Conservation (phyloP, 2,888 invertebrate species). For the Scrobipalpa costella region DNA sequence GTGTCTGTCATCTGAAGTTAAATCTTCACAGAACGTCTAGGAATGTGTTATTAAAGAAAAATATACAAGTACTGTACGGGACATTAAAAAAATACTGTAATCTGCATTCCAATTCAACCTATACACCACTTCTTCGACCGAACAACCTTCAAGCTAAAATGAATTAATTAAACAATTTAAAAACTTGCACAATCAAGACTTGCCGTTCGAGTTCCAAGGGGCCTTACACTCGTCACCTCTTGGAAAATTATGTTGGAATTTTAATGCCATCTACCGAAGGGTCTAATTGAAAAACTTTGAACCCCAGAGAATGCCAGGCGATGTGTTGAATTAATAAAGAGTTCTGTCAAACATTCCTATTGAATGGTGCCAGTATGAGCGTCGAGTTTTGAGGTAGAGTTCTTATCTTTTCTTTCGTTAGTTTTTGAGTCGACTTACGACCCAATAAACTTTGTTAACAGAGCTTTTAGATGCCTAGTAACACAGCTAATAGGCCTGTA, state of each 20-base stretch:
- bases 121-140: background rate
- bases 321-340: slow-evolving; percentile 70
- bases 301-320: slow-evolving; percentile 52
- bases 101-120: background rate
- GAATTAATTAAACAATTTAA: slow-evolving; percentile 23
- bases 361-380: slow-evolving; percentile 59
- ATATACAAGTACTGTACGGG: too few relatives aligned
- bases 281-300: slow-evolving; percentile 76
- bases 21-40: too few relatives aligned
- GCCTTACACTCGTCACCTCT: slow-evolving; percentile 43
- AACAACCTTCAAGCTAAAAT: background rate
- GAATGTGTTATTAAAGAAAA: too few relatives aligned
- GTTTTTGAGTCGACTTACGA: too few relatives aligned
- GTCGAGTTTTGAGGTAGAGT: slow-evolving; percentile 53
- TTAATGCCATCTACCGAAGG: slow-evolving; percentile 64
- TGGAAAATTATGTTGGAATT: slow-evolving; percentile 66
- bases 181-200: slow-evolving; percentile 21
- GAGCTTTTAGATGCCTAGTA: too few relatives aligned
- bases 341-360: slow-evolving; percentile 60
- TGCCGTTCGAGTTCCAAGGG: slow-evolving; percentile 15
- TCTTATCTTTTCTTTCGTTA: too few relatives aligned
- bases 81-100: background rate
- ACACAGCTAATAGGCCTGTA: too few relatives aligned
- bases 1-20: too few relatives aligned
- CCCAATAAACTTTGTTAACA: too few relatives aligned